Conservation (phyloP, 2,113 vertebrate species). For the Gila orcuttii region DNA sequence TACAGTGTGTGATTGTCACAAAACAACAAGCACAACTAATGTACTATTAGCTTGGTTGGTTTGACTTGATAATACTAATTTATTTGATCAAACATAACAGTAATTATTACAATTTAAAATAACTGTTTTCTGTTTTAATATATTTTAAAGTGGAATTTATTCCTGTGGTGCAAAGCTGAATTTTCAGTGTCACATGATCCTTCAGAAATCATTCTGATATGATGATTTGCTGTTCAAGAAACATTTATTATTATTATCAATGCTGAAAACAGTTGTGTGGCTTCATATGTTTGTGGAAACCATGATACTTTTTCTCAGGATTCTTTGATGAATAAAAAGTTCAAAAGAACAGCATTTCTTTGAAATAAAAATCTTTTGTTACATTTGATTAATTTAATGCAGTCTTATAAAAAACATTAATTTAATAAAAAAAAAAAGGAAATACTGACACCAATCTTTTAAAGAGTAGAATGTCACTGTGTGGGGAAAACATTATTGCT, state of each 20-base stretch:
- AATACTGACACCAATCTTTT: too few relatives aligned
- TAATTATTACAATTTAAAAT: background rate
- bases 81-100: background rate
- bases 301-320: background rate
- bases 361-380: background rate
- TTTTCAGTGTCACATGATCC: background rate
- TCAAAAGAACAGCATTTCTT: background rate
- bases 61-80: background rate
- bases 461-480: background rate
- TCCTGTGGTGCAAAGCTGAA: background rate
- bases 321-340: background rate
- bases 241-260: background rate
- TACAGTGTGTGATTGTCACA: slow-evolving; percentile 1
- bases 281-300: background rate
- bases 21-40: background rate
- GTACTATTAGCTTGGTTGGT: background rate
- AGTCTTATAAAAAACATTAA: background rate
- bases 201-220: background rate
- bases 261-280: background rate
- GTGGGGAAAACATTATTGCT: background rate
- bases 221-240: background rate
- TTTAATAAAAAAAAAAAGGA: background rate
- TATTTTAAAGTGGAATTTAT: too few relatives aligned
- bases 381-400: background rate
- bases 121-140: background rate